Evolutionary conservation across 2,113 vertebrate genomes (phyloP).

Genomic region (Cyanocitta stelleri): DNA sequence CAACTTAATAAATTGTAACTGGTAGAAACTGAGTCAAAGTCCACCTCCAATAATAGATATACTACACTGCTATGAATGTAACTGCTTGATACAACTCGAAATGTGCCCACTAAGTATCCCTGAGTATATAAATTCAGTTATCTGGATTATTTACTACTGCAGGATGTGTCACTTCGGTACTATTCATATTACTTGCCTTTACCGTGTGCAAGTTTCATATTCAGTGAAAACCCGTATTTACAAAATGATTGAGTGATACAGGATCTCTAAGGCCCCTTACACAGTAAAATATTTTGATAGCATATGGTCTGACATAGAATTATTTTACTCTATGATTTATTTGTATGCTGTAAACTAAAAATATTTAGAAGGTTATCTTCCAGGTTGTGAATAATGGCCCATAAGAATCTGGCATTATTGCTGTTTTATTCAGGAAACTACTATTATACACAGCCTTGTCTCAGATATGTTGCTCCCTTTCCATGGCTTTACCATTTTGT

Average conservation of each 20-base stretch:
- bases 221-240: neutral
- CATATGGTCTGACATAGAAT: slow-evolving; percentile 1
- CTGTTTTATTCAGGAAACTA: neutral
- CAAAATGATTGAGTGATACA: neutral
- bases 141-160: neutral
- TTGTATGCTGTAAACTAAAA: neutral
- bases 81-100: neutral
- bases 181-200: neutral
- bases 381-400: neutral
- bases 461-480: neutral
- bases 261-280: neutral
- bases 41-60: neutral
- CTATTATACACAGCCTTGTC: neutral
- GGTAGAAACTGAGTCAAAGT: neutral
- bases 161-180: neutral
- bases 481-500: neutral
- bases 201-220: neutral
- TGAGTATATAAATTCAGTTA: neutral
- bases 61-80: neutral
- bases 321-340: neutral
- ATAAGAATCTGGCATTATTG: neutral
- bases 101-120: neutral
- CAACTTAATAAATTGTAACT: neutral
- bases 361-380: neutral
- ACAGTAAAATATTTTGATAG: neutral